A percentile compares a stretch with the other conserved stretches of the same genome.
Evolutionary conservation across 2,113 vertebrate species (phyloP).

Genomic region (Platycercus adscitus): DNA sequence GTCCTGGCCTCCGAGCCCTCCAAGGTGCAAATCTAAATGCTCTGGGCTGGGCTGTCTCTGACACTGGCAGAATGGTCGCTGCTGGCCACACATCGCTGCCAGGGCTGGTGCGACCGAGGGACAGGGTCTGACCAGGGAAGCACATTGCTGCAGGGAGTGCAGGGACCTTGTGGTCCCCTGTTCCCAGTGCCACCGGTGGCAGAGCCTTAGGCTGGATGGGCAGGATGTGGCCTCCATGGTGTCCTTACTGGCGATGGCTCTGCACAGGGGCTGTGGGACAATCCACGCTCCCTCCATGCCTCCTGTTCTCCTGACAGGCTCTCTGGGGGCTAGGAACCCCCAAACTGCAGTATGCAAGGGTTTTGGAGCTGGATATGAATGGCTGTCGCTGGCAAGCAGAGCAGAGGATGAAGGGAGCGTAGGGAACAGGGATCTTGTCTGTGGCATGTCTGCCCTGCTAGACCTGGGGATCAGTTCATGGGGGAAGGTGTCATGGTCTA

Average conservation of each 20-base stretch:
- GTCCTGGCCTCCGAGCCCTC: background rate
- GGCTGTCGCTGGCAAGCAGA: background rate
- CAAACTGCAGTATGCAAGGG: rapidly evolving
- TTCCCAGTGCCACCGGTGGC: background rate
- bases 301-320: background rate
- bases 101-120: background rate
- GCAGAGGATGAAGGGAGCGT: background rate
- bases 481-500: background rate
- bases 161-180: background rate
- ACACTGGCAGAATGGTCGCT: background rate
- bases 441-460: background rate
- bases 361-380: background rate
- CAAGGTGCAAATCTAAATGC: background rate
- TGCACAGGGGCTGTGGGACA: background rate
- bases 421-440: background rate
- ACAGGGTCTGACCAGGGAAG: background rate
- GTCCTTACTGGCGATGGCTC: background rate
- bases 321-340: background rate
- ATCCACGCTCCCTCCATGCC: background rate
- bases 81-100: rapidly evolving
- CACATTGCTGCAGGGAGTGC: rapidly evolving
- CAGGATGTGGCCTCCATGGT: background rate
- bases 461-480: background rate
- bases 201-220: background rate
- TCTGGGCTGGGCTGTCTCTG: background rate